Conservation (phyloP, 1,140 invertebrate genomes). For the Anastrepha ludens region DNA sequence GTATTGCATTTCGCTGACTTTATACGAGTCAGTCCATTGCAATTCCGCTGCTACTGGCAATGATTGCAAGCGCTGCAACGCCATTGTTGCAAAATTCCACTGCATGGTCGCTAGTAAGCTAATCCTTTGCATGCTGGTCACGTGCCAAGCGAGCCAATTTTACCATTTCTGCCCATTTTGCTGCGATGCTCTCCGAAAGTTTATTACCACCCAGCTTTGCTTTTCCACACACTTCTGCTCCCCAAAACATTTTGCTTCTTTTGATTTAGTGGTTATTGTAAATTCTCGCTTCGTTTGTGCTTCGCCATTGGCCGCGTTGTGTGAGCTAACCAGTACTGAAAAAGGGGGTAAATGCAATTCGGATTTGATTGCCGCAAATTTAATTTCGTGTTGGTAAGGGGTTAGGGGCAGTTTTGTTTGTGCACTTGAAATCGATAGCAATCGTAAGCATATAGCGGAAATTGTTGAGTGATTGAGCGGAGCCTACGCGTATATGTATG, state of each 20-base stretch:
- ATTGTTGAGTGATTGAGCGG: not conserved
- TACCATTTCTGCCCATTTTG: constrained; percentile 17
- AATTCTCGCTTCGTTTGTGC: constrained; percentile 7
- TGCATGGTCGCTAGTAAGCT: not conserved
- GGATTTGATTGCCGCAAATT: constrained; percentile 27
- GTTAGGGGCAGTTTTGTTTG: not conserved
- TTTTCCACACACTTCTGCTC: not conserved
- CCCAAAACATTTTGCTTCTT: not conserved
- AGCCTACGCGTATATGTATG: not conserved
- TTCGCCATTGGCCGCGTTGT: not conserved
- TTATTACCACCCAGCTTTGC: not conserved
- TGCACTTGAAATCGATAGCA: not conserved
- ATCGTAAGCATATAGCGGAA: not conserved
- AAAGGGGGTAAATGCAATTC: not conserved
- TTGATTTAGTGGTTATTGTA: constrained; percentile 2
- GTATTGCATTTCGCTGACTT: not conserved
- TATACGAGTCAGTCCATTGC: not conserved
- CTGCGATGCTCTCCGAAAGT: not conserved
- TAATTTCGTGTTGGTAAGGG: not conserved
- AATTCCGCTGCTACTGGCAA: not conserved
- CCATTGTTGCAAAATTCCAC: not conserved
- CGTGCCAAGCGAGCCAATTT: constrained; percentile 21
- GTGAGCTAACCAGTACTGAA: not conserved
- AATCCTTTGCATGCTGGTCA: constrained; percentile 29
- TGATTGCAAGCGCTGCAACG: not conserved